These are phyloP conservation scores for Eupeodes luniger DNA, from an alignment of 2,888 invertebrate species.

Conservation along the genomic window DNA sequence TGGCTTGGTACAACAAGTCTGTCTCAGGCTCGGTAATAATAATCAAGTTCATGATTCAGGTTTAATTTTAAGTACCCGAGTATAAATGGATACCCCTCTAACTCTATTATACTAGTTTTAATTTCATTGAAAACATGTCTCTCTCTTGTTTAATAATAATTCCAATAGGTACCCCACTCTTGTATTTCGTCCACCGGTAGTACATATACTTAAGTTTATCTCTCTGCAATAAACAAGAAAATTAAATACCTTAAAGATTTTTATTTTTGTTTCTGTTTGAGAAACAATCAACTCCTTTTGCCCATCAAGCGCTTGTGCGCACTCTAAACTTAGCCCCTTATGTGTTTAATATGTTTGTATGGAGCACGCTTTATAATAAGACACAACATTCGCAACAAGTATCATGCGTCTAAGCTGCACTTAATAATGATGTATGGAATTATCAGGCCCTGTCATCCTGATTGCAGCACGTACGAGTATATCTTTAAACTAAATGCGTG, in stretches of 20 bases:
- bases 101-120: conserved; percentile 31
- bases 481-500: conserved; percentile 56
- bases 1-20: no score
- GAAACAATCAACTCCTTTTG: conserved; percentile 47
- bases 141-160: conserved; percentile 43
- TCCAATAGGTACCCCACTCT: conserved; percentile 19
- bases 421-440: conserved; percentile 75
- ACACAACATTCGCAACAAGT: conserved; percentile 16
- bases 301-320: background rate
- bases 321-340: conserved; percentile 23
- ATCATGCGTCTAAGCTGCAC: conserved; percentile 38
- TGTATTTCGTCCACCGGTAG: conserved; percentile 40
- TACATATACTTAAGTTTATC: background rate
- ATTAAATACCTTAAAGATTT: conserved; percentile 63
- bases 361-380: background rate
- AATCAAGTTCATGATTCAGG: conserved; percentile 69
- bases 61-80: conserved; percentile 30
- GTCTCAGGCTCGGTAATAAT: conserved; percentile 1
- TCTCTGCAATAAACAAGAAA: conserved; percentile 60
- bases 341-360: no score
- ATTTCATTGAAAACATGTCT: conserved; percentile 64
- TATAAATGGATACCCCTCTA: background rate
- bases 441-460: conserved; percentile 74
- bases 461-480: conserved; percentile 42
- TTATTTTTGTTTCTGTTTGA: background rate